phyloP scores from a whole-genome alignment of 2,113 vertebrate genomes.

The Lipophrys pholis region DNA sequence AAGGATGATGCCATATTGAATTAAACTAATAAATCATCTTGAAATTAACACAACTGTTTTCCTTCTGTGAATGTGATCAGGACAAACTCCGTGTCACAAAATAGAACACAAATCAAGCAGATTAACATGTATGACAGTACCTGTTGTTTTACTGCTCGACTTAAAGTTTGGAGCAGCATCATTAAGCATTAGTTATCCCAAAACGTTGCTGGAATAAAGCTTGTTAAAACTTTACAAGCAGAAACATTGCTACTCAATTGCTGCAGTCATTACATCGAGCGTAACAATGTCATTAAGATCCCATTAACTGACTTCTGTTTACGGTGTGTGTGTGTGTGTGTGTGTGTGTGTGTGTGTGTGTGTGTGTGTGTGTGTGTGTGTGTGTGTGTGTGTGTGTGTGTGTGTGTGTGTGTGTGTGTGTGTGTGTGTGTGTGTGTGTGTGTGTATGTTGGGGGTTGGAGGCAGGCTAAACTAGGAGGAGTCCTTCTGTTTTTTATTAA shows the following conservation, averaged over 20 bases:
- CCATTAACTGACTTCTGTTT: slow-evolving; percentile 41
- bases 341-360: background rate
- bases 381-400: no score
- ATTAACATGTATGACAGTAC: background rate
- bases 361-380: no score
- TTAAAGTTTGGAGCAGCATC: slow-evolving; percentile 10
- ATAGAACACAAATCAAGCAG: slow-evolving; percentile 15
- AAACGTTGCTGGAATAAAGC: slow-evolving; percentile 20
- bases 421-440: no score
- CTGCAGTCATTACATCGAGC: slow-evolving; percentile 35
- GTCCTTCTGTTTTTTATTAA: no score
- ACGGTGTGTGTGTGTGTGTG: background rate
- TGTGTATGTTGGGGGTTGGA: no score
- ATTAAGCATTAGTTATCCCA: slow-evolving; percentile 46
- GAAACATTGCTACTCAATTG: slow-evolving; percentile 36
- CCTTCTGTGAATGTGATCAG: slow-evolving; percentile 41
- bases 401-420: no score
- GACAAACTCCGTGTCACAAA: slow-evolving; percentile 3
- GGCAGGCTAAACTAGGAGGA: no score
- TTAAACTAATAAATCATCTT: slow-evolving; percentile 60
- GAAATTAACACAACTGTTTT: slow-evolving; percentile 36
- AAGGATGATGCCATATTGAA: slow-evolving; percentile 54
- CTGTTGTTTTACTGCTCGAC: background rate
- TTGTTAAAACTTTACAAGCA: slow-evolving; percentile 38
- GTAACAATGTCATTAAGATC: slow-evolving; percentile 45